These are phyloP conservation scores for Hylomyscus alleni DNA, from an alignment of 2,797 vertebrate genomes.

Conservation along the genomic window DNA sequence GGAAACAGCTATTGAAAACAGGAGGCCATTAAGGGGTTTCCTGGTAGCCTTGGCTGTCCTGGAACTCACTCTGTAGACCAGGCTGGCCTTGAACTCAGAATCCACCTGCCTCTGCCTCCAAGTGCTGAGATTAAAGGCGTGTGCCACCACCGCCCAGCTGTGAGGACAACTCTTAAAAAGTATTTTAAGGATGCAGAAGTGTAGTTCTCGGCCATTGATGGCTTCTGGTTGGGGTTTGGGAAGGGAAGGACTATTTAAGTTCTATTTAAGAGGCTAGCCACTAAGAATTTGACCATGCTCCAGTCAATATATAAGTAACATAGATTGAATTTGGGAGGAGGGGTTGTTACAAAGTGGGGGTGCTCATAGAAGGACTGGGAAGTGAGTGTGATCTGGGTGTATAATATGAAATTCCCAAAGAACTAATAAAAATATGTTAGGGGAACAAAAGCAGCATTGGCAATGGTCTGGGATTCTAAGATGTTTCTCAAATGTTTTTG, in stretches of 20 bases:
- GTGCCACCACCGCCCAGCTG: too few relatives aligned
- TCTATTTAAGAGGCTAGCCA: not conserved
- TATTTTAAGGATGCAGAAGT: not conserved
- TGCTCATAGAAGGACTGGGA: not conserved
- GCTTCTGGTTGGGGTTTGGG: not conserved
- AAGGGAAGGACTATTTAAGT: not conserved
- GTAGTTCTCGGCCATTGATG: not conserved
- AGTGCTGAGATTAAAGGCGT: too few relatives aligned
- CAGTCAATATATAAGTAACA: not conserved
- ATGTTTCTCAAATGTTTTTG: not conserved
- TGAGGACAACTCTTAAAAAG: not conserved
- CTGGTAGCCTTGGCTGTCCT: too few relatives aligned
- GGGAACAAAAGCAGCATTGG: not conserved
- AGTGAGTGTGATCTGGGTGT: not conserved
- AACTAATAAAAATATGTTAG: not conserved
- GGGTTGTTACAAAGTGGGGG: not conserved
- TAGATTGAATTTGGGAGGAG: not conserved
- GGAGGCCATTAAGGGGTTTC: not conserved
- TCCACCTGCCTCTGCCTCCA: too few relatives aligned
- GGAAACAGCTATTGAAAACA: not conserved
- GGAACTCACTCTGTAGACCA: too few relatives aligned
- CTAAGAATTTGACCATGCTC: not conserved
- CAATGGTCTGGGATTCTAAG: not conserved
- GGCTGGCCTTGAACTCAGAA: too few relatives aligned
- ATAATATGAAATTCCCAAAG: not conserved